phyloP scores from a whole-genome alignment of 1,140 invertebrate genomes.

The Cardiocondyla obscurior region DNA sequence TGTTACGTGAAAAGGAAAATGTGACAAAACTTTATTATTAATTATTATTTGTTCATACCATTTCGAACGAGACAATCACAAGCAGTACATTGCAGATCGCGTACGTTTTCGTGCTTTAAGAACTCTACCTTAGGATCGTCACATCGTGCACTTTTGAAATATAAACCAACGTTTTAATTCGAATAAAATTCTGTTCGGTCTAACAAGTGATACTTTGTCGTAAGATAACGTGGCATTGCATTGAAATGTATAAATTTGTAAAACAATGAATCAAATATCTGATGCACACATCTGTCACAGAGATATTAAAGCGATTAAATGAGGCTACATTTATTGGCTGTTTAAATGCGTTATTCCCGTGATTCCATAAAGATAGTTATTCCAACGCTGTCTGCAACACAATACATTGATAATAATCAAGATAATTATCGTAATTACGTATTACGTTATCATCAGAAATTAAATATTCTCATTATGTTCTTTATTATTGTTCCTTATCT shows the following conservation, averaged over 20 bases:
- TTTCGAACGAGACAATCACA: constrained; percentile 83
- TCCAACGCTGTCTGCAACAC: constrained; percentile 60
- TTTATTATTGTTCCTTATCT: too few relatives aligned
- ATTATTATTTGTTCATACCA: constrained; percentile 82
- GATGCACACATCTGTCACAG: constrained; percentile 83
- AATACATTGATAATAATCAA: not conserved
- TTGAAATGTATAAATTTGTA: constrained; percentile 88
- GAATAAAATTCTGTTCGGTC: constrained; percentile 74
- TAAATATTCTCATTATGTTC: not conserved
- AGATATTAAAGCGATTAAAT: constrained; percentile 77
- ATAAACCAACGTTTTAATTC: constrained; percentile 88
- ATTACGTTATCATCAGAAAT: not conserved
- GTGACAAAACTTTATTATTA: constrained; percentile 28
- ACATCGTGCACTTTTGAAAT: constrained; percentile 73
- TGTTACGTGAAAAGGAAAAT: constrained; percentile 2
- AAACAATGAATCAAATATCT: constrained; percentile 85
- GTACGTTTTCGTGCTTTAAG: constrained; percentile 80
- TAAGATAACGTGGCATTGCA: constrained; percentile 87
- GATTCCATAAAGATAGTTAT: constrained; percentile 46
- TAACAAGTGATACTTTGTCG: constrained; percentile 74
- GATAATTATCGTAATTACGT: not conserved
- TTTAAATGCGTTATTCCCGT: constrained; percentile 59
- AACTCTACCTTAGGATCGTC: constrained; percentile 72
- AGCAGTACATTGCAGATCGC: constrained; percentile 82
- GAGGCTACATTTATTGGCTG: constrained; percentile 60